Evolutionary conservation across 2,797 vertebrate genomes (phyloP).

Genomic region (Pseudochaenichthys georgianus): DNA sequence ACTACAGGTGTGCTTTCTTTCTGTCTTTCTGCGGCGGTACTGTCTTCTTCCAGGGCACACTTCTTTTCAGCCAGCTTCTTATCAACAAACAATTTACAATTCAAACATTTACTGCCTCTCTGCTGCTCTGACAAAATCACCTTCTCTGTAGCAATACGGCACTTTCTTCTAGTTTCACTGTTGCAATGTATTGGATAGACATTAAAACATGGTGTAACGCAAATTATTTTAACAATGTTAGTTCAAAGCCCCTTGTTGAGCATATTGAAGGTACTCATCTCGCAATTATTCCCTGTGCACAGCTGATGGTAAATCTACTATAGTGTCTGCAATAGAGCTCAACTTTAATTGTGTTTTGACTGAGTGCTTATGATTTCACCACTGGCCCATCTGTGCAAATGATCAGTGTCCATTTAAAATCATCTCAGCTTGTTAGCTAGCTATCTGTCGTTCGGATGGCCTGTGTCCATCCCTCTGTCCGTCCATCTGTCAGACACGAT

Average conservation of each 20-base stretch:
- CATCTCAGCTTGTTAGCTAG: slow-evolving; percentile 21
- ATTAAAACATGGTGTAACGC: not conserved
- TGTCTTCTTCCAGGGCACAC: slow-evolving; percentile 4
- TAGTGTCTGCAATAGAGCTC: slow-evolving; percentile 6
- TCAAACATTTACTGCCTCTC: slow-evolving; percentile 29
- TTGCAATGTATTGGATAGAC: slow-evolving; percentile 14
- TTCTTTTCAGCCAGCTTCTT: slow-evolving; percentile 42
- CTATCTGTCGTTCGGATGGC: slow-evolving; percentile 6
- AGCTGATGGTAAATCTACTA: slow-evolving; percentile 25
- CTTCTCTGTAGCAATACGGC: slow-evolving; percentile 6
- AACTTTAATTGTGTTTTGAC: slow-evolving; percentile 28
- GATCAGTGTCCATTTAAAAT: slow-evolving; percentile 19
- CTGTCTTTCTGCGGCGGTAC: slow-evolving; percentile 35
- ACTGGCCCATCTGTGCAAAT: slow-evolving; percentile 50
- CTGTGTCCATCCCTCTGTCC: slow-evolving; percentile 10
- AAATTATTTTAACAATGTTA: slow-evolving; percentile 24
- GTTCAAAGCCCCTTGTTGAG: slow-evolving; percentile 27
- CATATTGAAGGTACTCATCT: slow-evolving; percentile 15
- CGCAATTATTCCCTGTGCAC: slow-evolving; percentile 9
- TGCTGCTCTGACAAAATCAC: slow-evolving; percentile 28
- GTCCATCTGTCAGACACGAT: slow-evolving; percentile 28
- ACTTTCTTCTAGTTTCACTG: not conserved
- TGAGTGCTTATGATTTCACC: slow-evolving; percentile 31
- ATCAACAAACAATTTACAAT: slow-evolving; percentile 55
- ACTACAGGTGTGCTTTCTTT: slow-evolving; percentile 45